phyloP scores from a whole-genome alignment of 2,888 invertebrate genomes.

The Dasypolia templi region DNA sequence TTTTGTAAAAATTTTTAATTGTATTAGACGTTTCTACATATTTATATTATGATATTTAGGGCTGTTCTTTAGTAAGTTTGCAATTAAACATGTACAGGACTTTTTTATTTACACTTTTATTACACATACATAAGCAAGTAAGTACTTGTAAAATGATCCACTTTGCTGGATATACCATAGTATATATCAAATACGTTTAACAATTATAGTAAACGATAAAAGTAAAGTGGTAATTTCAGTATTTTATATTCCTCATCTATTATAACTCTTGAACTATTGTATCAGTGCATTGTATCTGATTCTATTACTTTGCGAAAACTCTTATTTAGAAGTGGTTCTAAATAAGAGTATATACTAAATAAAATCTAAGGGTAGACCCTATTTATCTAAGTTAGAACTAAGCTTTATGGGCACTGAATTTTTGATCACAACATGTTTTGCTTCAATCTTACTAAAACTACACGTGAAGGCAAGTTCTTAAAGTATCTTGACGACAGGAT shows the following conservation, averaged over 20 bases:
- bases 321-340: not conserved
- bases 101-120: not conserved
- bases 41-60: not conserved
- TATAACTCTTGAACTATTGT: not conserved
- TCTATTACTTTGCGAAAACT: not conserved
- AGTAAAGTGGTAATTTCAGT: not conserved
- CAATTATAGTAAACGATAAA: too few relatives aligned
- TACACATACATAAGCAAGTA: not conserved
- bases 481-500: too few relatives aligned
- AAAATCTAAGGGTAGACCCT: constrained; percentile 31
- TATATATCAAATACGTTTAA: too few relatives aligned
- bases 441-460: not conserved
- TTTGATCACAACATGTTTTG: constrained; percentile 12
- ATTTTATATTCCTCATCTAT: not conserved
- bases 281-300: not conserved
- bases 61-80: not conserved
- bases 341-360: too few relatives aligned
- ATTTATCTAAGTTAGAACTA: constrained; percentile 30
- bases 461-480: not conserved
- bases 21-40: not conserved
- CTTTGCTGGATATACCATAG: not conserved
- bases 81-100: not conserved
- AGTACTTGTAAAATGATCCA: not conserved
- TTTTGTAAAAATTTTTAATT: not conserved
- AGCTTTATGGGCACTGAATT: constrained; percentile 46